A percentile compares a stretch with the other conserved stretches of the same genome.
phyloP scores from a whole-genome alignment of 2,888 invertebrate genomes.

The Drosophila dives region DNA sequence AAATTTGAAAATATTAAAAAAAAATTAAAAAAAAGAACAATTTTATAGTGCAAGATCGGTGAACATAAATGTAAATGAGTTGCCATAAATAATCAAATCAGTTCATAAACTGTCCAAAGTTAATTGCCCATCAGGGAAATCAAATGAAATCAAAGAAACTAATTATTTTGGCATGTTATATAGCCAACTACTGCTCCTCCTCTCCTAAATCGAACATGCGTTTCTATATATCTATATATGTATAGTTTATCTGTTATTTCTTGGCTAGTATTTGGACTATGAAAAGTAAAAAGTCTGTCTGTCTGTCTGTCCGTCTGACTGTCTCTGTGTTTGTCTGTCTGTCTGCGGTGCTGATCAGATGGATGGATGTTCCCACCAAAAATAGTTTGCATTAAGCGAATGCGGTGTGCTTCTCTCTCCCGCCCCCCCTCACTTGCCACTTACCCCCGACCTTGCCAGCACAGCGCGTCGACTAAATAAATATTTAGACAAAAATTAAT shows the following conservation, averaged over 20 bases:
- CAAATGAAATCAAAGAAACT: slow-evolving; percentile 54
- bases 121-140: slow-evolving; percentile 45
- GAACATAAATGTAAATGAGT: slow-evolving; percentile 56
- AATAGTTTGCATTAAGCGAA: slow-evolving; percentile 47
- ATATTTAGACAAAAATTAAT: slow-evolving; percentile 72
- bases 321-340: slow-evolving; percentile 19
- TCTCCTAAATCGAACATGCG: slow-evolving; percentile 4
- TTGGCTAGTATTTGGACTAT: slow-evolving; percentile 52
- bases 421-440: slow-evolving; percentile 12
- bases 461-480: slow-evolving; percentile 56
- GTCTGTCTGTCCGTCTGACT: slow-evolving; percentile 4
- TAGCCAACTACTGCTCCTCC: slow-evolving; percentile 18
- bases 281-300: slow-evolving; percentile 40
- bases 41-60: slow-evolving; percentile 19
- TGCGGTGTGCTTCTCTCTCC: slow-evolving; percentile 2
- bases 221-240: neutral
- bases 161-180: slow-evolving; percentile 63
- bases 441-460: slow-evolving; percentile 60
- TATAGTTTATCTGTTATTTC: slow-evolving; percentile 19
- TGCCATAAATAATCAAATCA: slow-evolving; percentile 45
- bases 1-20: slow-evolving; percentile 30
- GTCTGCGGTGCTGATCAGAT: slow-evolving; percentile 41
- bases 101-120: slow-evolving; percentile 45
- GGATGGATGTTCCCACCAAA: slow-evolving; percentile 52
- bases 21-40: neutral